Evolutionary conservation across 2,113 vertebrate genomes (phyloP), one percentile per base, ranked within the genome.

Genomic region (Otus sunia): DNA sequence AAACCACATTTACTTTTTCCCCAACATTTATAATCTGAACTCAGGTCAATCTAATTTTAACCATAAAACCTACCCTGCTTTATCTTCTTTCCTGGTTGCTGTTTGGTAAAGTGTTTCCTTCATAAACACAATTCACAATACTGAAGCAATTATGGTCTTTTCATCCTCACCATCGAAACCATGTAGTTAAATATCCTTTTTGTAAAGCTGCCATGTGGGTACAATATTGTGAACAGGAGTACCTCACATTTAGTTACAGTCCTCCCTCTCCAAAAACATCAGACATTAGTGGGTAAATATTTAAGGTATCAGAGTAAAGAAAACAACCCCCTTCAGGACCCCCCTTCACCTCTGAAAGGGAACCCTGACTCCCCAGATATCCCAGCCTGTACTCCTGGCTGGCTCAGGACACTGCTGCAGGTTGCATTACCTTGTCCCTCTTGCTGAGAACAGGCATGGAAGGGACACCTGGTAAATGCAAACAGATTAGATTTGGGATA

Each of bases 11-110:
- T 77, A 49, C 47, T 74, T 88, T 81, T 91, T 59, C 8, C 3
- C 3, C 5, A 8, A n/a, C 45, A 45, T 80, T 69, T 82, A 73
- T 89, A 87, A 59, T 87, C 62, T 77, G 63, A 85, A 76, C 53
- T 79, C 14, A 34, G 77, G 53, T 86, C 50, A 69, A 64, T 88
- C 41, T 87, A 64, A 87, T 94, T 95, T 96, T 92, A 92, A 78
- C 30, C 14, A 37, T 66, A 89, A 85, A 88, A 43, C 29, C 47
- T 85, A 64, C 18, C 14, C 13, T 82, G 29, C 22, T 95, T 87
- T 82, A 45, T 55, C 62, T 78, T 91, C 58, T 89, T 92, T 86
- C 32, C 45, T 79, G 76, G 25, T 18, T 87, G 45, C 22, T 90
- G 26, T 73, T 94, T 76, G 45, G 49, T 76, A 92, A 95, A 92